phyloP scores from a whole-genome alignment of 1,140 invertebrate genomes.

The Dendrolimus kikuchii region DNA sequence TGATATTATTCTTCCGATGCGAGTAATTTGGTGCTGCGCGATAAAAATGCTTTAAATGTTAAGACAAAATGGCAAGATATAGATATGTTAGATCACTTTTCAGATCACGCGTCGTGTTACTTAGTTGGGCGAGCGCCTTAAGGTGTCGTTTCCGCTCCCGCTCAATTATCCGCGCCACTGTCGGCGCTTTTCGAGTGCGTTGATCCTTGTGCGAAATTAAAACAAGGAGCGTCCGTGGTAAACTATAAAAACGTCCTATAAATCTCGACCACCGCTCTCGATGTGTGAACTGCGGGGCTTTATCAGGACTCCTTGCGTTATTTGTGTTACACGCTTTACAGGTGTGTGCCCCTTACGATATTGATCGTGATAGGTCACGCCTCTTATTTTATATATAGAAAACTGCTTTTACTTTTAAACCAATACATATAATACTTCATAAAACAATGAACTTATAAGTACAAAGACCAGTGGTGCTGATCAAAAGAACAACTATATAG shows the following conservation, averaged over 20 bases:
- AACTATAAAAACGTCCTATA: slow-evolving; percentile 61
- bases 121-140: too few species aligned
- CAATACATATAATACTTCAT: background rate
- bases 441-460: too few species aligned
- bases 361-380: slow-evolving; percentile 18
- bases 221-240: slow-evolving; percentile 42
- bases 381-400: slow-evolving; percentile 6
- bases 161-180: slow-evolving; percentile 3
- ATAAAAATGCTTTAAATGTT: too few species aligned
- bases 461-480: too few species aligned
- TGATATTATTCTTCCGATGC: too few species aligned
- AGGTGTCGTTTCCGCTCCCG: too few species aligned
- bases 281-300: slow-evolving; percentile 33
- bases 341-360: slow-evolving; percentile 20
- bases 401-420: background rate
- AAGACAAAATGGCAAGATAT: too few species aligned
- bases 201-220: slow-evolving; percentile 60
- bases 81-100: too few species aligned
- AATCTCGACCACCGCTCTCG: slow-evolving; percentile 30
- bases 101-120: too few species aligned
- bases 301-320: slow-evolving; percentile 31
- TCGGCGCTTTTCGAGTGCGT: slow-evolving; percentile 33
- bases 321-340: slow-evolving; percentile 33
- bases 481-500: too few species aligned
- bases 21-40: too few species aligned